Evolutionary conservation across 2,888 invertebrate genomes (phyloP).

Genomic region (Rotaria macrura): DNA sequence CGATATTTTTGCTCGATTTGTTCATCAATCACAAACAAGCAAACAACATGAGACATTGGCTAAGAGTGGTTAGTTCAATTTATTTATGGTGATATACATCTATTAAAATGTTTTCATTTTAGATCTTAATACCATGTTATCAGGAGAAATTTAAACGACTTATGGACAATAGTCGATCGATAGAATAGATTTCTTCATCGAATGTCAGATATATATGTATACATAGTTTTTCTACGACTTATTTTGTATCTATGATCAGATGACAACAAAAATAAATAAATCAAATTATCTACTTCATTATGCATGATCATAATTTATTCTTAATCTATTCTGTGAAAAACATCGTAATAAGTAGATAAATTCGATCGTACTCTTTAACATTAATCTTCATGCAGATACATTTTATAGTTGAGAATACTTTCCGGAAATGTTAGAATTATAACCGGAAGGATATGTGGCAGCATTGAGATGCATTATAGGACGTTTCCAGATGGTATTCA

Average conservation of each 20-base stretch:
- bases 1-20: not conserved
- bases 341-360: no score
- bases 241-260: not conserved
- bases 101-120: not conserved
- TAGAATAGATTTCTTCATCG: not conserved
- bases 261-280: not conserved
- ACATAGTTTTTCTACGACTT: not conserved
- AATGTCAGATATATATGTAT: not conserved
- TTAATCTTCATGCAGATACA: no score
- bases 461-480: no score
- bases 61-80: not conserved
- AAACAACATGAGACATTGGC: conserved; percentile 10
- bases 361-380: no score
- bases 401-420: no score
- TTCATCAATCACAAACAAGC: not conserved
- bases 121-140: conserved; percentile 10
- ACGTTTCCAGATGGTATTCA: no score
- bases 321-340: no score
- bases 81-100: no score
- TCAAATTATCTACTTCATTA: no score
- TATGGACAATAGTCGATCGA: not conserved
- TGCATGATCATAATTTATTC: no score
- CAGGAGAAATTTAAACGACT: not conserved
- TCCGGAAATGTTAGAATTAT: no score
- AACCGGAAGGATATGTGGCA: no score